Evolutionary conservation across 2,888 invertebrate species (phyloP).

Genomic region (Dicranocentrus wangi): DNA sequence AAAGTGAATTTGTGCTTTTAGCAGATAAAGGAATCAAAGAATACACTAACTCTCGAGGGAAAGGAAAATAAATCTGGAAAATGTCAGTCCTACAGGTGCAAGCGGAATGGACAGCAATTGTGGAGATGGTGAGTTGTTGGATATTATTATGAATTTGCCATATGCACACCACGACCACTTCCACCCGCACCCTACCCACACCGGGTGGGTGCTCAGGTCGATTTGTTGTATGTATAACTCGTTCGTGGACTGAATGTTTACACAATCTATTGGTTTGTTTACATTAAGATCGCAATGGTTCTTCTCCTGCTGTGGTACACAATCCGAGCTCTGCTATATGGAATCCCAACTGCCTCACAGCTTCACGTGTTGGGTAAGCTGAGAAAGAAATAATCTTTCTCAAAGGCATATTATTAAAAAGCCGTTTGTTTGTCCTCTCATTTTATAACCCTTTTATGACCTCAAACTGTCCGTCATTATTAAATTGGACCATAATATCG

Average conservation of each 20-base stretch:
- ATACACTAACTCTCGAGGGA: no score
- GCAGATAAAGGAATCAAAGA: no score
- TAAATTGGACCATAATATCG: neutral
- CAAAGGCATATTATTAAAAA: neutral
- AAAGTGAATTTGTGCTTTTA: no score
- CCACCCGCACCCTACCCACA: no score
- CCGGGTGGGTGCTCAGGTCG: neutral
- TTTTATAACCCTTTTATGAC: conserved; percentile 25
- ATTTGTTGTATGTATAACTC: neutral
- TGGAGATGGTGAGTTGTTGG: conserved; percentile 58
- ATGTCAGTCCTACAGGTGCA: conserved; percentile 67
- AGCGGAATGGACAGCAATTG: conserved; percentile 67
- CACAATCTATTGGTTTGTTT: conserved; percentile 13
- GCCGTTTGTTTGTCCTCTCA: neutral
- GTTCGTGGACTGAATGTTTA: neutral
- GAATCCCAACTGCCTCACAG: conserved; percentile 53
- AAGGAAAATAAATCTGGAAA: conserved; percentile 60
- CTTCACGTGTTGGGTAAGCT: conserved; percentile 60
- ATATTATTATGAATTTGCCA: conserved; percentile 4
- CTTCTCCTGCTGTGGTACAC: conserved; percentile 60
- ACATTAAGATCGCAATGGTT: conserved; percentile 58
- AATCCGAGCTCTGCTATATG: conserved; percentile 55
- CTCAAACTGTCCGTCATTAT: neutral
- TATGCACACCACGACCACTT: no score
- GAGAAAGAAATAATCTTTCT: neutral